A percentile compares a stretch with the other conserved stretches of the same genome.
These are phyloP conservation scores for Hemiprocne comata DNA, from an alignment of 2,113 vertebrate genomes.

Conservation along the genomic window DNA sequence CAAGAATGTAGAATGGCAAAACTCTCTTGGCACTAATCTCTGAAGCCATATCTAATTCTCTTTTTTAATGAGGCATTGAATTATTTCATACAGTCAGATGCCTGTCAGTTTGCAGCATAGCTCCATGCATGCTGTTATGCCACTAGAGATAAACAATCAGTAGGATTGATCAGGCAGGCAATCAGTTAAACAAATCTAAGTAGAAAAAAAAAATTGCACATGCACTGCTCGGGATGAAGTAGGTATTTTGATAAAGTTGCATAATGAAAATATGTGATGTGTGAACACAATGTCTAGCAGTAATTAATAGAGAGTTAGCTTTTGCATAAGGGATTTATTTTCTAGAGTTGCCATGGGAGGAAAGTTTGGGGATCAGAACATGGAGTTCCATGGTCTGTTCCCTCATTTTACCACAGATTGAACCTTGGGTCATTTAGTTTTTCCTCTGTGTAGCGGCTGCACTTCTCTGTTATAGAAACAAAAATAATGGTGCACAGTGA, in stretches of 20 bases:
- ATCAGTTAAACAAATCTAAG: slow-evolving; percentile 69
- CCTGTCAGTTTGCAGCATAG: slow-evolving; percentile 6
- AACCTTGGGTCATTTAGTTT: neutral
- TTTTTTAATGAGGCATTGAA: slow-evolving; percentile 62
- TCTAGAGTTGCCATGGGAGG: neutral
- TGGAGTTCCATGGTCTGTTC: neutral
- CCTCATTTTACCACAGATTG: neutral
- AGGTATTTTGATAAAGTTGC: slow-evolving; percentile 23
- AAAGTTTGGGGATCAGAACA: neutral
- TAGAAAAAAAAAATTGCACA: neutral
- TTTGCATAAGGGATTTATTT: neutral
- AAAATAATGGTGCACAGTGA: neutral
- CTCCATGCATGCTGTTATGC: neutral
- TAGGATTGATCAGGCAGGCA: slow-evolving; percentile 52
- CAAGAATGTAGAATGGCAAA: neutral
- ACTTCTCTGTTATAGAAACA: neutral
- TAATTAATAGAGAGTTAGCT: neutral
- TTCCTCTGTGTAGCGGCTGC: neutral
- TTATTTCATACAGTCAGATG: slow-evolving; percentile 43
- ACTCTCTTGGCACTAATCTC: slow-evolving; percentile 23
- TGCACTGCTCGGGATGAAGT: slow-evolving; percentile 35
- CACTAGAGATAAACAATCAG: slow-evolving; percentile 66
- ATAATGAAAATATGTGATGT: slow-evolving; percentile 5
- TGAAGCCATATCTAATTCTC: slow-evolving; percentile 38
- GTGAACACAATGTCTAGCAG: neutral